phyloP scores from a whole-genome alignment of 1,140 invertebrate species.

The Hestina assimilis region DNA sequence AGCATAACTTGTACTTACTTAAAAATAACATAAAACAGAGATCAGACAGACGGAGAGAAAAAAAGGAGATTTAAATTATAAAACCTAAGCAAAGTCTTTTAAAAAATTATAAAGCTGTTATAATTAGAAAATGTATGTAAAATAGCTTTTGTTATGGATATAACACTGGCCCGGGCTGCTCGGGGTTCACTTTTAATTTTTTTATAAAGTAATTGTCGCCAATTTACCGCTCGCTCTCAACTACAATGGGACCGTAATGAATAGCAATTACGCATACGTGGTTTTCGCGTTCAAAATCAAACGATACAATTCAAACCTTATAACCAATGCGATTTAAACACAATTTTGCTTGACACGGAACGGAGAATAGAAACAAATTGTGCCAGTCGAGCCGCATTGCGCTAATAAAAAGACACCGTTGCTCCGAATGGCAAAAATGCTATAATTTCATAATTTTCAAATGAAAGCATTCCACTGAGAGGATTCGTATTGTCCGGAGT shows the following conservation, averaged over 20 bases:
- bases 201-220: slow-evolving; percentile 72
- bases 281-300: slow-evolving; percentile 34
- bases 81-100: too few species aligned
- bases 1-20: too few species aligned
- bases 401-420: slow-evolving; percentile 75
- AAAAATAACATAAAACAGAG: too few species aligned
- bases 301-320: slow-evolving; percentile 28
- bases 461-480: slow-evolving; percentile 31
- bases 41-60: too few species aligned
- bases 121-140: too few species aligned
- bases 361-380: slow-evolving; percentile 71
- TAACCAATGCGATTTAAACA: slow-evolving; percentile 14
- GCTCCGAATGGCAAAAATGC: slow-evolving; percentile 57
- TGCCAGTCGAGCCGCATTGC: slow-evolving; percentile 57
- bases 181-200: slow-evolving; percentile 60
- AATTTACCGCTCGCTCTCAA: slow-evolving; percentile 62
- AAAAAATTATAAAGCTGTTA: too few species aligned
- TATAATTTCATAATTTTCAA: slow-evolving; percentile 71
- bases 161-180: slow-evolving; percentile 6
- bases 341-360: slow-evolving; percentile 11
- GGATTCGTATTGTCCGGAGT: slow-evolving; percentile 28
- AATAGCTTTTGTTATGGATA: not conserved
- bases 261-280: slow-evolving; percentile 77
- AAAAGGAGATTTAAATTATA: too few species aligned
- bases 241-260: slow-evolving; percentile 73